Conservation (phyloP, 2,888 invertebrate species). For the Lingula anatina region DNA sequence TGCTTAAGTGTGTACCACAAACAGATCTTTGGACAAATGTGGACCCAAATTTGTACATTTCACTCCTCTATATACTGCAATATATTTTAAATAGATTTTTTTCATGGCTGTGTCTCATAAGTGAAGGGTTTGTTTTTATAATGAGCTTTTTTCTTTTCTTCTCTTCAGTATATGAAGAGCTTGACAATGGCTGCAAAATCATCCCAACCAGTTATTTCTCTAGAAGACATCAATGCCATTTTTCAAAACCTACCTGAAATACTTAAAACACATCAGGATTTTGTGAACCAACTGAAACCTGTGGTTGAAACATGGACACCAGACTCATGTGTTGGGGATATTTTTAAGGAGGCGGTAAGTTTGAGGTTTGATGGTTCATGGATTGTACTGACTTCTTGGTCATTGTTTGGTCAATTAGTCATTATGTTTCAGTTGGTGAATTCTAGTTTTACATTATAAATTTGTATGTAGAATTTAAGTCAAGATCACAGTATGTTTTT, state of each 20-base stretch:
- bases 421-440: too few relatives aligned
- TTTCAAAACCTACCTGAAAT: slow-evolving; percentile 90
- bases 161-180: slow-evolving; percentile 80
- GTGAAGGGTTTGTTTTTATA: not conserved
- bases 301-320: slow-evolving; percentile 32
- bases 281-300: slow-evolving; percentile 66
- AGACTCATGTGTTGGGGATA: slow-evolving; percentile 69
- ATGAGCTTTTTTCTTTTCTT: slow-evolving; percentile 6
- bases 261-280: slow-evolving; percentile 74
- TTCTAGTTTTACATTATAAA: not conserved
- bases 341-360: slow-evolving; percentile 76
- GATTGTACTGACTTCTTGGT: too few relatives aligned
- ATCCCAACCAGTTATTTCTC: slow-evolving; percentile 82
- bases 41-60: too few relatives aligned
- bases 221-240: slow-evolving; percentile 83
- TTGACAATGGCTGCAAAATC: slow-evolving; percentile 81
- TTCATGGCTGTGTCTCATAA: not conserved
- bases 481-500: not conserved
- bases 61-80: too few relatives aligned
- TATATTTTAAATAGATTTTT: not conserved
- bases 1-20: too few relatives aligned
- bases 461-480: not conserved
- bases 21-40: too few relatives aligned
- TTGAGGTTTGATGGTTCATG: too few relatives aligned
- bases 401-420: too few relatives aligned